Conservation (phyloP, 2,888 invertebrate species). For the Zygothrica quintamaculata region DNA sequence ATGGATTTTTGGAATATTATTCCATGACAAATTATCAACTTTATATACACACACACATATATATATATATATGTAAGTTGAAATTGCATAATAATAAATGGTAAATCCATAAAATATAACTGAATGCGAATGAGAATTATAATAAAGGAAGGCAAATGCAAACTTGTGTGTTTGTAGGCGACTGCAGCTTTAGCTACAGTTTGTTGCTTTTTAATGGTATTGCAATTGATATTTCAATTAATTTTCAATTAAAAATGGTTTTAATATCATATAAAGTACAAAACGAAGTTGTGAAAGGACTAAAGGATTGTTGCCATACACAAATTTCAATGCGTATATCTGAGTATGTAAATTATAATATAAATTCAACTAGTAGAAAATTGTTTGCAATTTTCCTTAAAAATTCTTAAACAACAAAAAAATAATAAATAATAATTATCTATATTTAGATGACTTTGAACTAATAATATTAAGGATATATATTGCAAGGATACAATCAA, state of each 20-base stretch:
- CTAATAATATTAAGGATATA: too few relatives aligned
- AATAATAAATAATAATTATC: too few relatives aligned
- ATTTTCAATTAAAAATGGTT: conserved; percentile 73
- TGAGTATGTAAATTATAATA: too few relatives aligned
- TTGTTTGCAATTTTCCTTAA: too few relatives aligned
- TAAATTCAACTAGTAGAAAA: too few relatives aligned
- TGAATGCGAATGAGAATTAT: too few relatives aligned
- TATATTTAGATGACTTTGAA: too few relatives aligned
- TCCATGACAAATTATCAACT: conserved; percentile 59
- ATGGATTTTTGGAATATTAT: conserved; percentile 54
- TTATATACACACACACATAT: conserved; percentile 10
- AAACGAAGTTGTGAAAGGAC: conserved; percentile 23
- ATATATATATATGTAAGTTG: conserved; percentile 37
- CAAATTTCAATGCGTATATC: too few relatives aligned
- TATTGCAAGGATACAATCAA: too few relatives aligned
- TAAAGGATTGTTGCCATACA: conserved; percentile 4
- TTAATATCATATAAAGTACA: conserved; percentile 54
- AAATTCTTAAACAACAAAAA: too few relatives aligned
- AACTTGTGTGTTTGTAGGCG: conserved; percentile 17
- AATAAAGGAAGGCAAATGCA: conserved; percentile 32
- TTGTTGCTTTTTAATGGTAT: conserved; percentile 57
- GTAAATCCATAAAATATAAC: conserved; percentile 59
- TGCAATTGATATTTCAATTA: conserved; percentile 76
- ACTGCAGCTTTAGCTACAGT: conserved; percentile 25
- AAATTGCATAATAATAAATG: conserved; percentile 63